Base-by-base conservation (phyloP, 2,797 vertebrate species). In the Tokudaia tokunoshimensis region DNA sequence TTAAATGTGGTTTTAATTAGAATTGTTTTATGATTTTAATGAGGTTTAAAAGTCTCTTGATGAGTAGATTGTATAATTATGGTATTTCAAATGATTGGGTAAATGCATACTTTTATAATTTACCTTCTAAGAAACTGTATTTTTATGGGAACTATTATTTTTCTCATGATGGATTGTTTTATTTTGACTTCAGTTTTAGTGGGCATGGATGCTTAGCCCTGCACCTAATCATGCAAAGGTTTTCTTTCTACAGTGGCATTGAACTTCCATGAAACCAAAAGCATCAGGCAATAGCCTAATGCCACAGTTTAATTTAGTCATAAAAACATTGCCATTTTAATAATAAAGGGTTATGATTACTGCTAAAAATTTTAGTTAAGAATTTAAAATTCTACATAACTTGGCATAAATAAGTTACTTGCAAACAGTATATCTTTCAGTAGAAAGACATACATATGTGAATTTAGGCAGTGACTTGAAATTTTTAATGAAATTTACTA, bases 1-100 rank as follows among this genome's bases (percentile, higher is more conserved):
- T 99, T 98, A 98, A 99, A 98, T 98, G 98, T 98, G 98, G 98
- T 98, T 98, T 98, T 98, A 98, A 98, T 99, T 98, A 98, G 97
- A 98, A 99, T 98, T 98, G 97, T 98, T 98, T 98, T 98, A 98
- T 98, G 97, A 98, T 99, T 98, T 98, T 98, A 99, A 99, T 98
- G 98, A 98, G 97, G 98, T 98, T 98, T 98, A 98, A 97, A 98
- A 98, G 96, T 98, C 98, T 98, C 99, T 98, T 98, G 98, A 99
- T 98, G 98, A 98, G 96, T 96, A 98, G 98, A 95, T 98, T 98
- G 88, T 98, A 96, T 99, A 99, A 99, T 99, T 99, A 98, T 97
- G 96, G 98, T 98, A 98, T 98, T 98, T 98, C 96, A 98, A 98
- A 98, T 98, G 98, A 98, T 98, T 98, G 97, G 96, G 97, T 98